These are phyloP conservation scores for Lithobius niger DNA, from an alignment of 1,140 invertebrate species.

Conservation along the genomic window DNA sequence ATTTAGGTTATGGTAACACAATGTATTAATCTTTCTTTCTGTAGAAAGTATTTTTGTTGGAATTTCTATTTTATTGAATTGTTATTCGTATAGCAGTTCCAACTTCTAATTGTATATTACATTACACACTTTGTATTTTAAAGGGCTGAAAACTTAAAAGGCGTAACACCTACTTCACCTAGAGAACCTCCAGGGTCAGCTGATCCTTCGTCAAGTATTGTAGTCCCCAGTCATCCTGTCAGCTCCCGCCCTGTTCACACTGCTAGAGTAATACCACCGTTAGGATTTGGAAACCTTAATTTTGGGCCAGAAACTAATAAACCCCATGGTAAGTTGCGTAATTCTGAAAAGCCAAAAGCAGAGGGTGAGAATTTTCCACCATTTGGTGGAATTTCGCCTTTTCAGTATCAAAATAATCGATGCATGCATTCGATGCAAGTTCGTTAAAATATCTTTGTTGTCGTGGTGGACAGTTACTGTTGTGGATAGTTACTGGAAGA, in stretches of 20 bases:
- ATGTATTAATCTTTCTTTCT: neutral
- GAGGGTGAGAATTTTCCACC: neutral
- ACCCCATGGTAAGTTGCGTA: neutral
- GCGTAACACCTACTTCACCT: conserved; percentile 23
- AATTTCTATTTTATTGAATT: neutral
- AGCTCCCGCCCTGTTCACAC: neutral
- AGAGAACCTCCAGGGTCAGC: neutral
- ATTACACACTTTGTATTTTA: neutral
- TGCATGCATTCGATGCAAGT: neutral
- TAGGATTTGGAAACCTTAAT: conserved; percentile 5
- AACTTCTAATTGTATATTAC: neutral
- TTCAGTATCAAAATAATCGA: neutral
- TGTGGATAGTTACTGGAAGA: no score
- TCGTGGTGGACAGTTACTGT: neutral
- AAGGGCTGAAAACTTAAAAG: conserved; percentile 65
- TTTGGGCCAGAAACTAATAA: neutral
- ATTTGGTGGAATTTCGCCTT: neutral
- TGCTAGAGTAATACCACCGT: conserved; percentile 5
- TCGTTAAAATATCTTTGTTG: neutral
- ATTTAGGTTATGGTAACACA: neutral
- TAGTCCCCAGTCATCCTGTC: neutral
- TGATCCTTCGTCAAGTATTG: no score
- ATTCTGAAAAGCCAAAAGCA: neutral
- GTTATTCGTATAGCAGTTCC: neutral
- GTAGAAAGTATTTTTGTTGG: neutral